Percentiles rank a stretch among this genome's conserved stretches.
phyloP scores from a whole-genome alignment of 2,888 invertebrate species.

The Lordiphosa fenestrarum region DNA sequence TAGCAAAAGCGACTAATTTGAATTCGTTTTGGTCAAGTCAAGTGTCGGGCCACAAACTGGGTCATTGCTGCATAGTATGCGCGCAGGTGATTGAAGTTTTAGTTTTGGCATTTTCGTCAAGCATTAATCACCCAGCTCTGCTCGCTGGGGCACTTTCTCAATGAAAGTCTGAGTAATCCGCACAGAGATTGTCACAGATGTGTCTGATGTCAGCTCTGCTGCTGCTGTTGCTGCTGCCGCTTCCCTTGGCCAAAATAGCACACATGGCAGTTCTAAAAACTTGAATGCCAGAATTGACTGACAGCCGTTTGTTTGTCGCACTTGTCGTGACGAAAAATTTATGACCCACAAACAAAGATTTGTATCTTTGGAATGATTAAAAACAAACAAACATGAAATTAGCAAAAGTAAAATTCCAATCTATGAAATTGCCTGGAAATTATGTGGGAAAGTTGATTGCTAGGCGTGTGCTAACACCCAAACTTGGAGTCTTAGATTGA shows the following conservation, averaged over 20 bases:
- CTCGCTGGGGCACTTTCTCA: conserved; percentile 26
- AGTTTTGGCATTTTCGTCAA: conserved; percentile 17
- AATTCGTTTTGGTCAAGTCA: conserved; percentile 28
- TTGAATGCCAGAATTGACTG: conserved; percentile 62
- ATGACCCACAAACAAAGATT: conserved; percentile 20
- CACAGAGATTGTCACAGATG: conserved; percentile 2
- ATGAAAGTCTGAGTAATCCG: conserved; percentile 25
- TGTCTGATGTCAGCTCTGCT: conserved; percentile 9
- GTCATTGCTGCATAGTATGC: conserved; percentile 27
- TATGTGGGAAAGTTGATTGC: no score
- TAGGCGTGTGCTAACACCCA: no score
- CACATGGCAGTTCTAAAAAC: conserved; percentile 35
- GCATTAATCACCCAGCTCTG: conserved; percentile 33
- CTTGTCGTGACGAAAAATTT: conserved; percentile 44
- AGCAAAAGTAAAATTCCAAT: no score
- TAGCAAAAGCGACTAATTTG: conserved; percentile 20
- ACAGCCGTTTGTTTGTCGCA: conserved; percentile 57
- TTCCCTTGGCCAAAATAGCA: conserved; percentile 46
- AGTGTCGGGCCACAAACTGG: conserved; percentile 31
- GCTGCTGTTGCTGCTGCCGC: conserved; percentile 3
- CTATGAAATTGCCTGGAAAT: no score
- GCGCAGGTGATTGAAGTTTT: conserved; percentile 26
- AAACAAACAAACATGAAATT: no score
- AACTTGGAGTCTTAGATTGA: no score
- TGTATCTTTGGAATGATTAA: conserved; percentile 3